Percentiles rank a stretch among this genome's conserved stretches.
Conservation (phyloP, 2,888 invertebrate species). For the Danaus chrysippus region DNA sequence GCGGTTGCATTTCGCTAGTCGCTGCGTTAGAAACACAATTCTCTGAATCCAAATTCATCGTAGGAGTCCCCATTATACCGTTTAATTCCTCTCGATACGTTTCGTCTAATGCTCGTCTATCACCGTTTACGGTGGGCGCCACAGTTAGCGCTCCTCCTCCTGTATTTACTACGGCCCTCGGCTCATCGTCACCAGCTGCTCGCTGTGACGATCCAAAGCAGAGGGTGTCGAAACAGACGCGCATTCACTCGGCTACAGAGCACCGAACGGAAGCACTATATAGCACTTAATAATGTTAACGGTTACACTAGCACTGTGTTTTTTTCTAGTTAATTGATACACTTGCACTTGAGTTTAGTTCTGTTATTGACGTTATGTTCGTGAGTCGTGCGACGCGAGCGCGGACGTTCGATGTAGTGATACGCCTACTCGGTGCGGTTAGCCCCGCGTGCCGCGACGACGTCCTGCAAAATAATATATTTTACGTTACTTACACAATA, state of each 20-base stretch:
- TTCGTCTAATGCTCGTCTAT: conserved; percentile 72
- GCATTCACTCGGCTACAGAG: conserved; percentile 87
- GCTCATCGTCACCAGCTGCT: conserved; percentile 88
- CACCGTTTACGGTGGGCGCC: conserved; percentile 74
- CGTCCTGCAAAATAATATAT: conserved; percentile 59
- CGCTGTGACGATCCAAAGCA: conserved; percentile 94
- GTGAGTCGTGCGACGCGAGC: conserved; percentile 71
- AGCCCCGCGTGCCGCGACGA: conserved; percentile 69
- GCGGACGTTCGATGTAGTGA: conserved; percentile 65
- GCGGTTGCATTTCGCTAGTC: conserved; percentile 77
- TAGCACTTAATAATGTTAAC: conserved; percentile 30
- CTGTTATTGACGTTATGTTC: conserved; percentile 55
- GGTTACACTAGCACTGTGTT: conserved; percentile 48
- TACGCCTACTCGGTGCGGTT: conserved; percentile 52
- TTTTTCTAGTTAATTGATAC: conserved; percentile 40
- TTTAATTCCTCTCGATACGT: conserved; percentile 71
- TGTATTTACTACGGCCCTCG: conserved; percentile 74
- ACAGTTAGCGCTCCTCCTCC: conserved; percentile 74
- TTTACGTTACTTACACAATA: conserved; percentile 25
- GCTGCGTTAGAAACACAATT: conserved; percentile 76
- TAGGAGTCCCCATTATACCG: conserved; percentile 77
- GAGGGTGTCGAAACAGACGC: conserved; percentile 93
- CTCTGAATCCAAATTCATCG: conserved; percentile 80
- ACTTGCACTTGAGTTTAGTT: conserved; percentile 40
- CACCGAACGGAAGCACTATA: conserved; percentile 67